Conservation (phyloP, 2,888 invertebrate genomes). For the Argyresthia goedartella region DNA sequence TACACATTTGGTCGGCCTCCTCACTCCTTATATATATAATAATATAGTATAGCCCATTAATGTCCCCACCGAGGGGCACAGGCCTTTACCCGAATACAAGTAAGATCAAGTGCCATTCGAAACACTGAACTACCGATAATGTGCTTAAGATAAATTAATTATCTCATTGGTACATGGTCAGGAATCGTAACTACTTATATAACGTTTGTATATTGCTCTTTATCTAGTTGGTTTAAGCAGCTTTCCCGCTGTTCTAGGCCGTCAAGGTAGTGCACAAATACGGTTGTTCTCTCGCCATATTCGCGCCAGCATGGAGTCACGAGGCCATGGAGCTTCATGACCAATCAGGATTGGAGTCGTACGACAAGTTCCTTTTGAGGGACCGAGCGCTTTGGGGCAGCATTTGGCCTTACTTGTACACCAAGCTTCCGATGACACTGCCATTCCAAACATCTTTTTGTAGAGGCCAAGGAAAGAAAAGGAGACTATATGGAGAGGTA, state of each 20-base stretch:
- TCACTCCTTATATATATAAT: too few relatives aligned
- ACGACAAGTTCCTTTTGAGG: slow-evolving; percentile 62
- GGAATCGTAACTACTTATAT: too few relatives aligned
- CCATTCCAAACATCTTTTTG: slow-evolving; percentile 86
- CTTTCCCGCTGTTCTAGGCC: slow-evolving; percentile 64
- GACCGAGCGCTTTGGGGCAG: slow-evolving; percentile 84
- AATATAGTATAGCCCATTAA: too few relatives aligned
- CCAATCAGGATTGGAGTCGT: background rate
- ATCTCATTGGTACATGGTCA: too few relatives aligned
- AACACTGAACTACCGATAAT: too few relatives aligned
- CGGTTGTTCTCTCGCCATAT: slow-evolving; percentile 89
- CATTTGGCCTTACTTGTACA: slow-evolving; percentile 78
- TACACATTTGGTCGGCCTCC: slow-evolving; percentile 73
- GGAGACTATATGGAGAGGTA: slow-evolving; percentile 52
- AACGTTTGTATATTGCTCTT: too few relatives aligned
- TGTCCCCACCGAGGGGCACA: too few relatives aligned
- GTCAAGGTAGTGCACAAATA: slow-evolving; percentile 72
- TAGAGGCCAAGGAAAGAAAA: slow-evolving; percentile 77
- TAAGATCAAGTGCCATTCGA: too few relatives aligned
- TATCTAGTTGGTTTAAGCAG: too few relatives aligned
- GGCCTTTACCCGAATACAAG: too few relatives aligned
- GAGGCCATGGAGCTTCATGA: slow-evolving; percentile 68
- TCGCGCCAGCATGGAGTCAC: slow-evolving; percentile 96
- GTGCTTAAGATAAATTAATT: too few relatives aligned
- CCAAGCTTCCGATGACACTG: slow-evolving; percentile 73